Conservation (phyloP, 2,113 vertebrate species). For the Acanthisitta chloris region DNA sequence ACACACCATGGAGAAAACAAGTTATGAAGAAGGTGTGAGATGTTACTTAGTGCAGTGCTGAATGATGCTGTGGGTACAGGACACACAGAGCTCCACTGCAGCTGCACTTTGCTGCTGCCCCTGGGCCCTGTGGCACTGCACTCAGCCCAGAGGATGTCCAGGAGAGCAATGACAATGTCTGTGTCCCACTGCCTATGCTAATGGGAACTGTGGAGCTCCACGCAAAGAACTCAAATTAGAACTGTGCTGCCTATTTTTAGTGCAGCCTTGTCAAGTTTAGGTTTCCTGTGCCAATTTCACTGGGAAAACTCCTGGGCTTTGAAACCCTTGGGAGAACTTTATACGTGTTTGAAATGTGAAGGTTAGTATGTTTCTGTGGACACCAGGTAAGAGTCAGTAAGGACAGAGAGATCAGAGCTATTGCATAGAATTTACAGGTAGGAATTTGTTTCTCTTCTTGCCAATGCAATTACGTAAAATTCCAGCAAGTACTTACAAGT, state of each 20-base stretch:
- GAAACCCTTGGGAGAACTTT: background rate
- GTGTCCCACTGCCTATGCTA: background rate
- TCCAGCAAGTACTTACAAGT: background rate
- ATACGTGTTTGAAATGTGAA: background rate
- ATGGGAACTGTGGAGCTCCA: background rate
- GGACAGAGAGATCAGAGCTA: background rate
- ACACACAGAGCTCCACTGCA: background rate
- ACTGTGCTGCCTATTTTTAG: background rate
- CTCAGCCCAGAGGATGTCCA: background rate
- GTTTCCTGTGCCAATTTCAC: background rate
- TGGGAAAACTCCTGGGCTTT: background rate
- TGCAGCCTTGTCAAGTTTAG: background rate
- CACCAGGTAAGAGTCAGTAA: background rate
- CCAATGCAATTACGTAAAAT: background rate
- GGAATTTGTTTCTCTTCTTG: background rate
- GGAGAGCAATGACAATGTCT: background rate
- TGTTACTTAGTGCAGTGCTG: background rate
- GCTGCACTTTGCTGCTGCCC: background rate
- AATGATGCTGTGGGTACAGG: background rate
- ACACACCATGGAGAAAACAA: background rate
- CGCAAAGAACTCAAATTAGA: background rate
- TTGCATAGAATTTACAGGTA: background rate
- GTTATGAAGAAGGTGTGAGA: background rate
- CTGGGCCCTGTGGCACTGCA: background rate
- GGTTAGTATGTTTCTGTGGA: background rate